A percentile compares a stretch with the other conserved stretches of the same genome.
phyloP scores from a whole-genome alignment of 2,113 vertebrate genomes.

The Penelope pileata region DNA sequence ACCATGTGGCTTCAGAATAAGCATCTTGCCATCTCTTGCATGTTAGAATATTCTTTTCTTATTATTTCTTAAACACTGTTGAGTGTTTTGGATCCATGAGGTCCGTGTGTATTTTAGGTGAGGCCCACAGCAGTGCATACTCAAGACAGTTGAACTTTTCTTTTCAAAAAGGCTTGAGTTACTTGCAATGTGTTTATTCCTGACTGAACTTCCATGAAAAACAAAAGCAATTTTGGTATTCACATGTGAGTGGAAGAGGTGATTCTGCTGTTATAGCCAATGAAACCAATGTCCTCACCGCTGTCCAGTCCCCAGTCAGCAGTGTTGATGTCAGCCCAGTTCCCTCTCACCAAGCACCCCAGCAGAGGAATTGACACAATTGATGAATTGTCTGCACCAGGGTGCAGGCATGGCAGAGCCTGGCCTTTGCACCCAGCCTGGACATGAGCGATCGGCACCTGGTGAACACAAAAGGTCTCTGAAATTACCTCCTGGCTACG shows the following conservation, averaged over 20 bases:
- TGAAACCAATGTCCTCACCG: not conserved
- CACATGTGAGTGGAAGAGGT: not conserved
- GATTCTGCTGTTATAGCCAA: accelerated
- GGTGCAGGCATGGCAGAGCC: not conserved
- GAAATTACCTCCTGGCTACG: not conserved
- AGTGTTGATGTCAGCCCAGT: not conserved
- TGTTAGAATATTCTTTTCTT: not conserved
- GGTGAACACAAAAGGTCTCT: not conserved
- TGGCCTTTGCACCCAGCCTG: not conserved
- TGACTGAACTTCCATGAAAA: not conserved
- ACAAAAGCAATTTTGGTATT: not conserved
- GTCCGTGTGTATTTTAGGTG: not conserved
- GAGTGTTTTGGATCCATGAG: not conserved
- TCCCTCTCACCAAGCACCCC: not conserved
- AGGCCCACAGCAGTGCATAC: no score
- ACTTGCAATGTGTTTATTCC: not conserved
- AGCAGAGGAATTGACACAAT: accelerated
- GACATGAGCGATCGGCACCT: not conserved
- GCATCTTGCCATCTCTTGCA: not conserved
- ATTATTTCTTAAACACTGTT: not conserved
- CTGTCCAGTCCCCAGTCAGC: accelerated
- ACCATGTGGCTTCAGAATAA: not conserved
- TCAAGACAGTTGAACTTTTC: not conserved
- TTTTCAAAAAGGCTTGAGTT: not conserved
- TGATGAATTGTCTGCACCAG: accelerated